Evolutionary conservation across 2,797 vertebrate genomes (phyloP), one percentile per base, ranked within the genome.

Genomic region (Trachurus trachurus): DNA sequence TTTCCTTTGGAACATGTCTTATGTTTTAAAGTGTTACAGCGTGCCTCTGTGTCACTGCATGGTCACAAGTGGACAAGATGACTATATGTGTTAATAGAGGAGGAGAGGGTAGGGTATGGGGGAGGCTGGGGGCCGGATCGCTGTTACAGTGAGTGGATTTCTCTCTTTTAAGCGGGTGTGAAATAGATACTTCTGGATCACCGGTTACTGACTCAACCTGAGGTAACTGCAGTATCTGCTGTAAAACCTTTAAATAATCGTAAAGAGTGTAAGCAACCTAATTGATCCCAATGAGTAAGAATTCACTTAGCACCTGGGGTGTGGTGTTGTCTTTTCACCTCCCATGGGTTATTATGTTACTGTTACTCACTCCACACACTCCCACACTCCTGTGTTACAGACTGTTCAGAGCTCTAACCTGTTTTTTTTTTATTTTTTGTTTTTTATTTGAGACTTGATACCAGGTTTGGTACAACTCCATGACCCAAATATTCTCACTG

Each of bases 201-300:
- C 49, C 2, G 17, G 49, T 58, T 52, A 8, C 19, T 77, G 67
- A 61, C 56, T 73, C 58, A 70, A 64, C 11, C 58, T 44, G 13
- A 74, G 60, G 40, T 74, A 62, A 68, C 40, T 29, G 59, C 3
- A 54, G 19, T 68, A 50, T 6, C 57, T 39, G 54, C 54, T 40
- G 10, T 45, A 61, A 85, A 81, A 15, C 26, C 60, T 62, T 44
- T 1, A 62, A 67, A 58, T 67, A 47, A 63, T 37, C 72, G 40
- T 44, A 49, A 54, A 50, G 45, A 60, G 29, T 66, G 73, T 70
- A 76, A 74, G 77, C 71, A 80, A 54, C 53, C 17, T 91, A 90
- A 93, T 89, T 89, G 68, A 81, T 87, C 88, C 87, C 86, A 71
- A 49, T 58, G 84, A 71, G 91, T 70, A 87, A 71, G 40, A 81